phyloP scores from a whole-genome alignment of 2,888 invertebrate genomes.

The Patella caerulea region DNA sequence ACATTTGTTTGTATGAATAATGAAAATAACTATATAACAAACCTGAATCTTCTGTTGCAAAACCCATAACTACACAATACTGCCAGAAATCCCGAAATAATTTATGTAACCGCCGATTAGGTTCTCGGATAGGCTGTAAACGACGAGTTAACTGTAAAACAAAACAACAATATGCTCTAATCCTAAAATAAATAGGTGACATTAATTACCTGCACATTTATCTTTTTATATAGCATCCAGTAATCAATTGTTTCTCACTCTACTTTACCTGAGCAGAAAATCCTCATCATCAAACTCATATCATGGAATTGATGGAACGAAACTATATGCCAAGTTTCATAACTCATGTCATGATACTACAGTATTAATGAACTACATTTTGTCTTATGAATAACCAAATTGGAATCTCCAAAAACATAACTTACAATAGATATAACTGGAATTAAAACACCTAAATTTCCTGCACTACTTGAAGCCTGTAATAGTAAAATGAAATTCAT shows the following conservation, averaged over 20 bases:
- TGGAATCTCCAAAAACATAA: conserved; percentile 19
- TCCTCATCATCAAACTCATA: too few species aligned
- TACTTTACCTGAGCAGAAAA: too few species aligned
- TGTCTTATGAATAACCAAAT: too few species aligned
- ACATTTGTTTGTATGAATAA: too few species aligned
- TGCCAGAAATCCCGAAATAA: conserved; percentile 99
- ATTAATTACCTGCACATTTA: too few species aligned
- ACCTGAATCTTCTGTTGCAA: conserved; percentile 81
- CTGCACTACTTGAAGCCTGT: conserved; percentile 94
- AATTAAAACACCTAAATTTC: conserved; percentile 96
- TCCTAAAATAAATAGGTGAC: too few species aligned
- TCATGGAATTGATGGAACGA: too few species aligned
- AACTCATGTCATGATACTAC: too few species aligned
- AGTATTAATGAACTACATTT: too few species aligned
- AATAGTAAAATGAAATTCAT: conserved; percentile 15
- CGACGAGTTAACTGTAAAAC: conserved; percentile 79
- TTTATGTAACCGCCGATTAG: conserved; percentile 86
- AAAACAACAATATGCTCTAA: neutral
- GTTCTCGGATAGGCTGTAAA: conserved; percentile 90
- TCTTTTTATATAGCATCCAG: too few species aligned
- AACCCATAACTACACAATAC: conserved; percentile 99
- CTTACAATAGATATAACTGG: conserved; percentile 92
- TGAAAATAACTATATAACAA: conserved; percentile 17
- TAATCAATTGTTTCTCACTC: too few species aligned
- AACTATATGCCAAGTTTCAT: too few species aligned